Percentiles rank a stretch among this genome's conserved stretches.
Conservation (phyloP, 2,888 invertebrate genomes). For the Deilephila porcellus region DNA sequence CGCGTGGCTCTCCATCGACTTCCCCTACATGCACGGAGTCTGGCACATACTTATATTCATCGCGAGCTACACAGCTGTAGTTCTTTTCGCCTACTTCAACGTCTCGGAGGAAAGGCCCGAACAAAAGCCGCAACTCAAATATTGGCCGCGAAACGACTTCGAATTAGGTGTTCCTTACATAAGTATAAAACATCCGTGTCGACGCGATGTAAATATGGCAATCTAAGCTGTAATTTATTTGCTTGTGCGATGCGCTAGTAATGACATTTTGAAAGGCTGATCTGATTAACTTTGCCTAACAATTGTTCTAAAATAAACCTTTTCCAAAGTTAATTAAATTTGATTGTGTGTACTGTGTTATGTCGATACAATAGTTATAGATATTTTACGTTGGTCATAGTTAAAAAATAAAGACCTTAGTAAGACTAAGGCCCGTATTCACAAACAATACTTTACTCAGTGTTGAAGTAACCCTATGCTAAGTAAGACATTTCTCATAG, state of each 20-base stretch:
- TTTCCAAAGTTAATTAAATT: neutral
- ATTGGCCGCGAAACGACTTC: slow-evolving; percentile 91
- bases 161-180: slow-evolving; percentile 92
- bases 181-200: slow-evolving; percentile 86
- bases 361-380: neutral
- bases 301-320: neutral
- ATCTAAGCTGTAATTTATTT: slow-evolving; percentile 61
- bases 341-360: neutral
- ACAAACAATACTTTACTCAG: too few relatives aligned
- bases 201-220: slow-evolving; percentile 72
- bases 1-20: slow-evolving; percentile 90
- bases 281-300: slow-evolving; percentile 17
- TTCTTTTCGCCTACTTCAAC: slow-evolving; percentile 91
- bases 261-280: slow-evolving; percentile 18
- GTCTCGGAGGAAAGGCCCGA: slow-evolving; percentile 89
- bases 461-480: too few relatives aligned
- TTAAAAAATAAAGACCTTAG: slow-evolving; percentile 19
- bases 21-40: slow-evolving; percentile 92
- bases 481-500: too few relatives aligned
- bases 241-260: neutral
- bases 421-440: too few relatives aligned
- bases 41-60: slow-evolving; percentile 94
- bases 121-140: slow-evolving; percentile 87
- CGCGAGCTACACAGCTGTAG: slow-evolving; percentile 90
- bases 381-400: neutral